A percentile compares a stretch with the other conserved stretches of the same genome.
phyloP scores from a whole-genome alignment of 2,797 vertebrate genomes.

The Diplodus sargus region DNA sequence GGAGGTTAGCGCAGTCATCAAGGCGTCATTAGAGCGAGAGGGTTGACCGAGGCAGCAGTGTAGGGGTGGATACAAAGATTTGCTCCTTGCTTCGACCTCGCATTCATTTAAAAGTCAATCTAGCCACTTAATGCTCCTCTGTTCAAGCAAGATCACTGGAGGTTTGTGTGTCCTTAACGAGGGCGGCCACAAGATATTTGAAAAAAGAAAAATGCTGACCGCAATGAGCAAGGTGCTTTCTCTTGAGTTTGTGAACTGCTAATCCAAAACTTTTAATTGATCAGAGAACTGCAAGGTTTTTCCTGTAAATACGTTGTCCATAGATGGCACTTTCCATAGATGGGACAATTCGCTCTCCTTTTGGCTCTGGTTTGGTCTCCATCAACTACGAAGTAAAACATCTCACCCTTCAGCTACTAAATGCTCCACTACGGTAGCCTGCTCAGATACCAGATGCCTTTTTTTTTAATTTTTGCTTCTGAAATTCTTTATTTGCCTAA shows the following conservation, averaged over 20 bases:
- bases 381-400: too few relatives aligned
- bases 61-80: conserved; percentile 16
- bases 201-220: conserved; percentile 4
- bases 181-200: neutral
- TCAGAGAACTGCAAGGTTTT: neutral
- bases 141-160: conserved; percentile 4
- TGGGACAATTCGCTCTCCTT: too few relatives aligned
- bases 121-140: conserved; percentile 24
- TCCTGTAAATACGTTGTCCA: neutral
- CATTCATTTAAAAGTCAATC: conserved; percentile 41
- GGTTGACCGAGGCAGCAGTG: conserved; percentile 23
- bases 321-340: neutral
- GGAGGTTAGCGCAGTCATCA: conserved; percentile 52
- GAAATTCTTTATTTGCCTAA: neutral
- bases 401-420: too few relatives aligned
- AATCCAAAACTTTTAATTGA: conserved; percentile 9
- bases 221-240: neutral
- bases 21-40: conserved; percentile 42
- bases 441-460: neutral
- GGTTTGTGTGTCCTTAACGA: conserved; percentile 7
- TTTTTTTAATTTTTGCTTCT: neutral
- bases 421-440: neutral
- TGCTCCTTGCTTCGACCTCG: conserved; percentile 32
- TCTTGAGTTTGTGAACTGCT: neutral
- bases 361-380: too few relatives aligned